Conservation (phyloP, 2,888 invertebrate species). For the Carterocephalus palaemon region DNA sequence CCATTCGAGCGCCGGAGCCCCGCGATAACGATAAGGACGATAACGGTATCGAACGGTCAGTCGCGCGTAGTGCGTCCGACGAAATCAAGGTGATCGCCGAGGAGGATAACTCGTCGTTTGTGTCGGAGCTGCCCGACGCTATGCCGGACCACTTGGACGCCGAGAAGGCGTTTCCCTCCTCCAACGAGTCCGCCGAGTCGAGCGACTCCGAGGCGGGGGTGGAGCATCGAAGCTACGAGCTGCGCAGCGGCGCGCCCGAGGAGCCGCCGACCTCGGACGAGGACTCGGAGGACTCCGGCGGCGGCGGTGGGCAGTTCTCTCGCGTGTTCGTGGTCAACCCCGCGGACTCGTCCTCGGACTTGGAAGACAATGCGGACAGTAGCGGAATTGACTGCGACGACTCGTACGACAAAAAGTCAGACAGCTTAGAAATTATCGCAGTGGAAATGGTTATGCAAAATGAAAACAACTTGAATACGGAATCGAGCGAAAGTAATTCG, state of each 20-base stretch:
- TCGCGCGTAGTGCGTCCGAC: slow-evolving; percentile 57
- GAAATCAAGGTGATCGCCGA: slow-evolving; percentile 68
- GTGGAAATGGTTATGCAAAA: slow-evolving; percentile 51
- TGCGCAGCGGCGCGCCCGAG: slow-evolving; percentile 66
- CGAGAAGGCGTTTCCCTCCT: slow-evolving; percentile 78
- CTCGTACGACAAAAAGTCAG: slow-evolving; percentile 77
- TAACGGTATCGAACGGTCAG: slow-evolving; percentile 60
- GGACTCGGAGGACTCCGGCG: slow-evolving; percentile 75
- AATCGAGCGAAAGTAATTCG: slow-evolving; percentile 42
- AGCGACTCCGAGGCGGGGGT: slow-evolving; percentile 67
- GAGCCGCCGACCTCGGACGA: slow-evolving; percentile 72
- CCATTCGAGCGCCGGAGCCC: slow-evolving; percentile 51
- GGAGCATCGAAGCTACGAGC: slow-evolving; percentile 66
- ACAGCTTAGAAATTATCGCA: slow-evolving; percentile 62
- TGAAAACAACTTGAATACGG: slow-evolving; percentile 44
- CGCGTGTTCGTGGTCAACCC: slow-evolving; percentile 85
- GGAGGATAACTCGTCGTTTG: slow-evolving; percentile 52
- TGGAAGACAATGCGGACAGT: slow-evolving; percentile 79
- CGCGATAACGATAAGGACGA: slow-evolving; percentile 66
- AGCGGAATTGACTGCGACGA: slow-evolving; percentile 82
- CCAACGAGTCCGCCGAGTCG: slow-evolving; percentile 72
- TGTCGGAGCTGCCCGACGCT: slow-evolving; percentile 52
- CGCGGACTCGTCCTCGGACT: slow-evolving; percentile 79
- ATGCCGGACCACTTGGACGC: slow-evolving; percentile 70
- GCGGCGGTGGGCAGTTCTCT: slow-evolving; percentile 79